phyloP scores from a whole-genome alignment of 2,113 vertebrate species.

The Odontophorus gujanensis region DNA sequence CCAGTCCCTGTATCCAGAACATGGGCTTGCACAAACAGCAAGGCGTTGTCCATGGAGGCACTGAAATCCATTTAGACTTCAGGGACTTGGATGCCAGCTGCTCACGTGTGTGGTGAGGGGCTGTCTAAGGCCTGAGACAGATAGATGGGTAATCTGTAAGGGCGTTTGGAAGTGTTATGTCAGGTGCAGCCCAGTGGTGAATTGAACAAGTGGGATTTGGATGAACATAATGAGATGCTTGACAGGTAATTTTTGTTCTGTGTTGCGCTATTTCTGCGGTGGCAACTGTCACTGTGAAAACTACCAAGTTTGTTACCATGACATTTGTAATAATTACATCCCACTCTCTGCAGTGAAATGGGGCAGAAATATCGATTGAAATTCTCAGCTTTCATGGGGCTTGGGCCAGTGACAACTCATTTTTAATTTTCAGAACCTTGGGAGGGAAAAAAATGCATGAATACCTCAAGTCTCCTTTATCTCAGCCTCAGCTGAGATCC shows the following conservation, averaged over 20 bases:
- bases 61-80: neutral
- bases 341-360: constrained; percentile 70
- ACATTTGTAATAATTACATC: constrained; percentile 75
- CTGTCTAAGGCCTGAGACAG: neutral
- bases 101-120: neutral
- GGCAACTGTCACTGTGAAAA: constrained; percentile 73
- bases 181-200: constrained; percentile 34
- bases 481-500: constrained; percentile 1
- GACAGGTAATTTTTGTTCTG: constrained; percentile 74
- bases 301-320: constrained; percentile 72
- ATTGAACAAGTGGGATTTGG: constrained; percentile 52
- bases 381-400: constrained; percentile 56
- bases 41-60: neutral
- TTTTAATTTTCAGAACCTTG: constrained; percentile 62
- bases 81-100: neutral
- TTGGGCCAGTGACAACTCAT: constrained; percentile 66
- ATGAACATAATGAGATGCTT: constrained; percentile 64
- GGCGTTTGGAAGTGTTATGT: constrained; percentile 34
- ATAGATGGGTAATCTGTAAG: neutral
- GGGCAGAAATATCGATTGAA: constrained; percentile 70
- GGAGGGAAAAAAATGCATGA: constrained; percentile 32
- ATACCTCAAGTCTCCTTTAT: constrained; percentile 20
- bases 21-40: neutral
- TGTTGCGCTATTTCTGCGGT: constrained; percentile 72
- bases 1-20: neutral